Conservation (phyloP, 2,888 invertebrate species). For the Amblyteles armatorius region DNA sequence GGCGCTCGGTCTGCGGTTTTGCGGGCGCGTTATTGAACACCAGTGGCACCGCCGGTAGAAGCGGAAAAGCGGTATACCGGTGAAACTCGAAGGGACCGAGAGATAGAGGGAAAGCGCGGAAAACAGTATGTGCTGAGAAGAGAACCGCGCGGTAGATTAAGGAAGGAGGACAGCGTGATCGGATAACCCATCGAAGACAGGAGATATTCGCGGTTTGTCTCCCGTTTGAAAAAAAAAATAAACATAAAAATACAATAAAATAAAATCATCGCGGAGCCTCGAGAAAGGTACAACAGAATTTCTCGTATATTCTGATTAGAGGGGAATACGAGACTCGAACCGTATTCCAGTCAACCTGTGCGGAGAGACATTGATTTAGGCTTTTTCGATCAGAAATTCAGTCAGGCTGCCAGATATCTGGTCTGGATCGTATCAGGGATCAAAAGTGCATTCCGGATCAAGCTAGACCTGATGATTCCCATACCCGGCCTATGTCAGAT, state of each 20-base stretch:
- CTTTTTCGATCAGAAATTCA: too few relatives aligned
- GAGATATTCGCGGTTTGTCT: neutral
- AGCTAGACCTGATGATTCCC: too few relatives aligned
- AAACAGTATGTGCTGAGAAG: neutral
- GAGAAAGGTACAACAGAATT: too few relatives aligned
- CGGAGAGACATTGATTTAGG: too few relatives aligned
- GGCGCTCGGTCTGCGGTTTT: constrained; percentile 59
- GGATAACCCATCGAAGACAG: neutral
- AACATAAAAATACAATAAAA: neutral
- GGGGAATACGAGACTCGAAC: too few relatives aligned
- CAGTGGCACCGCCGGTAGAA: constrained; percentile 15
- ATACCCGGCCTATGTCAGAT: too few relatives aligned
- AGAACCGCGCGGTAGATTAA: constrained; percentile 4
- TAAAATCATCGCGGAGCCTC: neutral
- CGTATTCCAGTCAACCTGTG: too few relatives aligned
- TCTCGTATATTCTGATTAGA: too few relatives aligned
- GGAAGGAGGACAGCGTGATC: neutral
- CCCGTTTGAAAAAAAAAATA: neutral
- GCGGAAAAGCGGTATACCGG: constrained; percentile 27
- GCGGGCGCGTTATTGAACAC: constrained; percentile 63
- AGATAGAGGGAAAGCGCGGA: constrained; percentile 9
- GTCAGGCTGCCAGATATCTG: too few relatives aligned
- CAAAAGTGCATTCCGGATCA: too few relatives aligned
- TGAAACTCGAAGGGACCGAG: constrained; percentile 7
- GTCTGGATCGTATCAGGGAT: too few relatives aligned